Percentiles rank a stretch among this genome's conserved stretches.
phyloP scores from a whole-genome alignment of 2,797 vertebrate genomes.

The Spinus pinus region DNA sequence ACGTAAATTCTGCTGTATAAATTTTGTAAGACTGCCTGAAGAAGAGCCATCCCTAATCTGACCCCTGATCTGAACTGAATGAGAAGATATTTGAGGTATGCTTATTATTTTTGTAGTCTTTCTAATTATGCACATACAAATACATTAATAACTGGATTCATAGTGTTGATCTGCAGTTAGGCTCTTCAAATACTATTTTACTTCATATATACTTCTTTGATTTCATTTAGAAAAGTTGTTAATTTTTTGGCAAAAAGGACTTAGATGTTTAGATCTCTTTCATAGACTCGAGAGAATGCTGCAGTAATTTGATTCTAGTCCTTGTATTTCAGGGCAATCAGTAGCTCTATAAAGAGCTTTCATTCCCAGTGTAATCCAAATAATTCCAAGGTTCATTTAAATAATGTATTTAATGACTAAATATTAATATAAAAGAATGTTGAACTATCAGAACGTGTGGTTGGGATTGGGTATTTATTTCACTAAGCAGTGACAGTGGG shows the following conservation, averaged over 20 bases:
- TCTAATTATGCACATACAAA: not conserved
- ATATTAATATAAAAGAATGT: not conserved
- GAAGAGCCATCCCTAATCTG: not conserved
- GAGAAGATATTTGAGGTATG: not conserved
- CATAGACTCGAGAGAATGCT: not conserved
- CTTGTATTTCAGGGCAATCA: not conserved
- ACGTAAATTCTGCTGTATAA: not conserved
- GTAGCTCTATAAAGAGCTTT: not conserved
- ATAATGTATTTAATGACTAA: not conserved
- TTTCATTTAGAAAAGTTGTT: not conserved
- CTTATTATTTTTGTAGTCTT: not conserved
- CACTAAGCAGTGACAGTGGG: not conserved
- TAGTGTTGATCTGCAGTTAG: not conserved
- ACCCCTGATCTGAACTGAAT: not conserved
- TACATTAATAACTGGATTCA: not conserved
- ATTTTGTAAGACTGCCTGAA: not conserved
- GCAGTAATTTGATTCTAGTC: not conserved
- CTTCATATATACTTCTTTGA: not conserved
- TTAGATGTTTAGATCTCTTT: not conserved
- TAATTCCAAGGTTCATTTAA: not conserved
- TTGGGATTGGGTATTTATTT: not conserved
- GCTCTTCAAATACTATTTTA: not conserved
- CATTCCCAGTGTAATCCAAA: not conserved
- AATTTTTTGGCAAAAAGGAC: not conserved
- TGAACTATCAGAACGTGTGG: not conserved